Evolutionary conservation across 2,888 invertebrate genomes (phyloP).

Genomic region (Acheta domesticus): DNA sequence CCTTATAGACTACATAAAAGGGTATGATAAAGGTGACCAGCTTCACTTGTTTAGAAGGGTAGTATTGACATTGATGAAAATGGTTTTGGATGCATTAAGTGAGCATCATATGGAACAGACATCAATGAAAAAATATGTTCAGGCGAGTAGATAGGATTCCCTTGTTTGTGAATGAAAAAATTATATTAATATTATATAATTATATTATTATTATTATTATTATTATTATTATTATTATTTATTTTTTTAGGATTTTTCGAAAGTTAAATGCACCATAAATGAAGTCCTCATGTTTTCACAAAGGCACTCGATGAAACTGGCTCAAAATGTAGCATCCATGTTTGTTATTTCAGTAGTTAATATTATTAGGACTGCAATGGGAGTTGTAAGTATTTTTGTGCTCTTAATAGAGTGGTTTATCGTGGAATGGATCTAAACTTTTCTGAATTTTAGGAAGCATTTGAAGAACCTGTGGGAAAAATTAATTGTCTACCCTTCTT

Average conservation of each 20-base stretch:
- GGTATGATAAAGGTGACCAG: background rate
- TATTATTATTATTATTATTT: background rate
- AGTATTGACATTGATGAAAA: background rate
- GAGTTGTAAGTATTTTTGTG: background rate
- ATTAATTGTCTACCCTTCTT: background rate
- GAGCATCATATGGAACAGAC: background rate
- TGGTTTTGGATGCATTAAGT: background rate
- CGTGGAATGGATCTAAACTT: background rate
- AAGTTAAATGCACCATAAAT: background rate
- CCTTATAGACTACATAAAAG: background rate
- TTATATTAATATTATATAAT: too few relatives aligned
- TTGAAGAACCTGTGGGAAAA: slow-evolving; percentile 1
- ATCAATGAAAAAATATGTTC: slow-evolving; percentile 18
- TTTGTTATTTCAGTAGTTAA: background rate
- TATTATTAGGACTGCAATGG: background rate
- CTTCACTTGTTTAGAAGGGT: background rate
- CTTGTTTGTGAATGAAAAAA: background rate
- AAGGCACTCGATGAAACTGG: background rate
- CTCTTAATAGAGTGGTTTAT: background rate
- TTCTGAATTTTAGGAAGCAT: background rate
- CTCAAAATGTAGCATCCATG: background rate
- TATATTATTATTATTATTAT: background rate
- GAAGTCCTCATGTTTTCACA: background rate
- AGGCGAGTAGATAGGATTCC: background rate
- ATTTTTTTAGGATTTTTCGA: background rate